phyloP scores from a whole-genome alignment of 92 coral and sea anemone species.

The Siderastrea siderea region DNA sequence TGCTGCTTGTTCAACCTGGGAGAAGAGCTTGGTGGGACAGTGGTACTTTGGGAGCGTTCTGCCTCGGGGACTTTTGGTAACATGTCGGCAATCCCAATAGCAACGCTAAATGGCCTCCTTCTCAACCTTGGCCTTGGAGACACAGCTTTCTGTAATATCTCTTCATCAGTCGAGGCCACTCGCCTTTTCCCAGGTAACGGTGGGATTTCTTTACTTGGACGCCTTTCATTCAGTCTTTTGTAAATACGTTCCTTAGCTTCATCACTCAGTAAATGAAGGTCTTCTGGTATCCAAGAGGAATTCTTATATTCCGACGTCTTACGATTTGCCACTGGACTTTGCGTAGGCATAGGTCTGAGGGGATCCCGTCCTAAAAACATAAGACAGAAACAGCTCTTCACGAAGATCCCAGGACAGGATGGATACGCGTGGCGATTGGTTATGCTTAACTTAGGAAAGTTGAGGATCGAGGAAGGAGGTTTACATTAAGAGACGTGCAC shows the following conservation, averaged over 20 bases:
- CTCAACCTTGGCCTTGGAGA: slow-evolving; percentile 28
- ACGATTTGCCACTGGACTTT: slow-evolving; percentile 28
- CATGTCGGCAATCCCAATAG: slow-evolving; percentile 7
- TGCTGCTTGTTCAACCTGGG: neutral
- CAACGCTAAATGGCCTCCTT: slow-evolving; percentile 27
- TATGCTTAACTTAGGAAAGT: too few species aligned
- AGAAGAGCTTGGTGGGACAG: neutral
- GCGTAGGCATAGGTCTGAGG: slow-evolving; percentile 1
- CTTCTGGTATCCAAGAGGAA: slow-evolving; percentile 26
- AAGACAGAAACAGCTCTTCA: too few species aligned
- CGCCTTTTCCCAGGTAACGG: slow-evolving; percentile 2
- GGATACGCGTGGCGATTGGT: too few species aligned
- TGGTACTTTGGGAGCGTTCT: neutral
- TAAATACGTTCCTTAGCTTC: slow-evolving; percentile 17
- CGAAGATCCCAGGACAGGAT: too few species aligned
- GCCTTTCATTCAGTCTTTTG: neutral
- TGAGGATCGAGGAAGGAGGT: too few species aligned
- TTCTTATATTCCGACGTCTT: neutral
- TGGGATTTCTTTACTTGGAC: neutral
- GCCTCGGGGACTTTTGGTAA: neutral
- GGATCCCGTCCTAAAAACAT: slow-evolving; percentile 30
- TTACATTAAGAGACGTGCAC: too few species aligned
- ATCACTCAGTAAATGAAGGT: slow-evolving; percentile 9
- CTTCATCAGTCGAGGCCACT: slow-evolving; percentile 5
- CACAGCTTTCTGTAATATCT: neutral